Percentiles rank a stretch among this genome's conserved stretches.
phyloP scores from a whole-genome alignment of 2,888 invertebrate genomes.

The Ceraclea dissimilis region DNA sequence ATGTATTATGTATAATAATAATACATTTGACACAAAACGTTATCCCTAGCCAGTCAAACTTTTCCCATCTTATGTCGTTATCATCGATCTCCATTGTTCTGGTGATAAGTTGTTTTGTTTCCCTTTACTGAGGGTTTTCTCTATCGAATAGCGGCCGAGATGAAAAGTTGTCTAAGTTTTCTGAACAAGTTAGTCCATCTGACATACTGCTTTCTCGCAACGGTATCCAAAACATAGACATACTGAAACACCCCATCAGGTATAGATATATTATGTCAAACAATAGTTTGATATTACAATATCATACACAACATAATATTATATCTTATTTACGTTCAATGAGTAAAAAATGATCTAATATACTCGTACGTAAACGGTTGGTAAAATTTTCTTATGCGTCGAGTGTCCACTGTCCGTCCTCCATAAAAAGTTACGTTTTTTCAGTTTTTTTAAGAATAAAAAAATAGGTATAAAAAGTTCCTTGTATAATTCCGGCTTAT shows the following conservation, averaged over 20 bases:
- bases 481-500: background rate
- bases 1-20: background rate
- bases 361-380: too few relatives aligned
- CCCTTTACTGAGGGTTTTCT: constrained; percentile 13
- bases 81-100: constrained; percentile 27
- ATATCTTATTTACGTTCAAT: too few relatives aligned
- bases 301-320: too few relatives aligned
- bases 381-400: too few relatives aligned
- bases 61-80: constrained; percentile 26
- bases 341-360: too few relatives aligned
- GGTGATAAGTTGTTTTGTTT: constrained; percentile 27
- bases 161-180: constrained; percentile 26
- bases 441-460: too few relatives aligned
- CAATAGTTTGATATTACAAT: too few relatives aligned
- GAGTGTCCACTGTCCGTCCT: too few relatives aligned
- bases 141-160: constrained; percentile 20
- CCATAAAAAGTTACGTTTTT: too few relatives aligned
- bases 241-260: background rate
- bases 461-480: too few relatives aligned
- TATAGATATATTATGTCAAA: too few relatives aligned
- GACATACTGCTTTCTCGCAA: constrained; percentile 21
- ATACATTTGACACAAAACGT: constrained; percentile 11
- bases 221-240: constrained; percentile 9
- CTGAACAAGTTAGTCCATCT: constrained; percentile 27
- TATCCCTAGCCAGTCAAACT: constrained; percentile 19